These are phyloP conservation scores for Philotrypesis tridentata DNA, from an alignment of 1,140 invertebrate genomes.

Conservation along the genomic window DNA sequence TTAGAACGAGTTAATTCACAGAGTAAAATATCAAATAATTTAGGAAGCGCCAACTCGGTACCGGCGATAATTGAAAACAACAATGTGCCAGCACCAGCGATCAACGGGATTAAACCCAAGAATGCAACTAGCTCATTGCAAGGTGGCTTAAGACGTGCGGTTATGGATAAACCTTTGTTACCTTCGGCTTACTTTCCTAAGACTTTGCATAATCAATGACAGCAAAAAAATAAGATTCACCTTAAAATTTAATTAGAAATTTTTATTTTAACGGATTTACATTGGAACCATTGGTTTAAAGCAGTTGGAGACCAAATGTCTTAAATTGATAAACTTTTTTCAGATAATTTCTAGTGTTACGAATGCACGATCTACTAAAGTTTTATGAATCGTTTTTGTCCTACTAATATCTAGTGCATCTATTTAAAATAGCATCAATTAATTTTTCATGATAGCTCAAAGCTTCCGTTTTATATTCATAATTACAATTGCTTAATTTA, in stretches of 20 bases:
- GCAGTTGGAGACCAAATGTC: background rate
- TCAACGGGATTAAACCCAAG: slow-evolving; percentile 61
- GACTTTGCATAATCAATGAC: slow-evolving; percentile 59
- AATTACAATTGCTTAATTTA: slow-evolving; percentile 15
- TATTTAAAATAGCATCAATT: no score
- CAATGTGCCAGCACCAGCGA: slow-evolving; percentile 58
- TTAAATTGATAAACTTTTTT: slow-evolving; percentile 19
- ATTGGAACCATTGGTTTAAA: background rate
- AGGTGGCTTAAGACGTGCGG: slow-evolving; percentile 65
- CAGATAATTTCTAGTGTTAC: background rate
- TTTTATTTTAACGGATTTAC: slow-evolving; percentile 11
- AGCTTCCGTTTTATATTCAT: no score
- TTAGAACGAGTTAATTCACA: slow-evolving; percentile 65
- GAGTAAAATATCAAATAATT: slow-evolving; percentile 57
- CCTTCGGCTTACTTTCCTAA: slow-evolving; percentile 70
- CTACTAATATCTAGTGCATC: no score
- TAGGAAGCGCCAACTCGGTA: slow-evolving; percentile 53
- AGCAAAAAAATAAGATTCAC: slow-evolving; percentile 40
- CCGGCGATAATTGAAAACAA: slow-evolving; percentile 65
- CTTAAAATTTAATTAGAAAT: slow-evolving; percentile 42
- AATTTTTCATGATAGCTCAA: no score
- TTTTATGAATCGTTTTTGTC: no score
- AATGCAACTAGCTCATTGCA: slow-evolving; percentile 60
- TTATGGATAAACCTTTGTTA: slow-evolving; percentile 65
- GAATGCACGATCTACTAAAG: no score